Evolutionary conservation across 2,113 vertebrate species (phyloP).

Genomic region (Emydura subglobosa): DNA sequence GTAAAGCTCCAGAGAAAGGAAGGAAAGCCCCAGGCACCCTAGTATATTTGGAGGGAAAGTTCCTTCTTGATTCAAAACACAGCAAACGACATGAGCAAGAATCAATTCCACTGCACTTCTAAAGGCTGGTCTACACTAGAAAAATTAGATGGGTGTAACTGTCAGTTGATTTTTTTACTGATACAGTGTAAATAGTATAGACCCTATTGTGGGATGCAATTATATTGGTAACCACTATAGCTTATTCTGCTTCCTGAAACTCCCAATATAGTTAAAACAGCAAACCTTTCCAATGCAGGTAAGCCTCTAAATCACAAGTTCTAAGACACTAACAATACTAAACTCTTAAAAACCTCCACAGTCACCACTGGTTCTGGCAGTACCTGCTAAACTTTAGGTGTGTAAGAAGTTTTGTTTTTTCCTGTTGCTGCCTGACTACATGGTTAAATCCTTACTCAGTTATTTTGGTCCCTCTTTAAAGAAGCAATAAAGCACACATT

Average conservation of each 20-base stretch:
- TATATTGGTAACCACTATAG: background rate
- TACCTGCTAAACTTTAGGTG: background rate
- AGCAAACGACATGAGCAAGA: background rate
- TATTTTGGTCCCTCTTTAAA: background rate
- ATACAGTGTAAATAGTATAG: background rate
- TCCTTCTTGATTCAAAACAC: background rate
- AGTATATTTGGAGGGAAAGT: background rate
- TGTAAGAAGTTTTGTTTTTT: background rate
- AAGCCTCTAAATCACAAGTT: background rate
- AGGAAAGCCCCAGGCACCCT: background rate
- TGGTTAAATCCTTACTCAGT: background rate
- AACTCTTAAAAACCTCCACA: background rate
- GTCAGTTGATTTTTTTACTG: background rate
- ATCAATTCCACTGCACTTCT: background rate
- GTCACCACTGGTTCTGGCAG: no score
- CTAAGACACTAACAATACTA: background rate
- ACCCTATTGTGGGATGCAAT: background rate
- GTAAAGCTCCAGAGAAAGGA: background rate
- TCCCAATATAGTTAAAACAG: background rate
- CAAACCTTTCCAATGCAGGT: background rate
- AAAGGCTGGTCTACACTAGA: background rate
- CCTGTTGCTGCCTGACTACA: background rate
- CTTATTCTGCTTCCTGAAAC: background rate
- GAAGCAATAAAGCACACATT: background rate
- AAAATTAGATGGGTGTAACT: background rate